Conservation (phyloP, 1,140 invertebrate species). For the Pseudachorutes palmiensis region DNA sequence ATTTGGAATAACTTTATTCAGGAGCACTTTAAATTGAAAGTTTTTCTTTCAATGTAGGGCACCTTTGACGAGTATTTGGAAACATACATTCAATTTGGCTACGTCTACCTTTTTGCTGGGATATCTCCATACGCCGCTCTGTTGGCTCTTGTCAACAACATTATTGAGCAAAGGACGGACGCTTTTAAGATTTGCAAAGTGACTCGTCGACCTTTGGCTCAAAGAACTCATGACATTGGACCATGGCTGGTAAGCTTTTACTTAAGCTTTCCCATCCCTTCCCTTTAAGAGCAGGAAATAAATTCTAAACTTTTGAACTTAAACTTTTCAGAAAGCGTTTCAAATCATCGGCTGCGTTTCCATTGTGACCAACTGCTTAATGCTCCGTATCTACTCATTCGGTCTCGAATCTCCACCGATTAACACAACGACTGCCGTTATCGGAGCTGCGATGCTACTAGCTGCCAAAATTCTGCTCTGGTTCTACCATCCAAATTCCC, state of each 20-base stretch:
- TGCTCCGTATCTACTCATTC: background rate
- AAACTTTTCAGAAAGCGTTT: background rate
- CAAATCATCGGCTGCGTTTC: background rate
- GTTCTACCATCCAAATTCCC: too few species aligned
- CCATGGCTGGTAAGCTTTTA: slow-evolving; percentile 76
- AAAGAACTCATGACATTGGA: slow-evolving; percentile 84
- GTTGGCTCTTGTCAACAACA: slow-evolving; percentile 86
- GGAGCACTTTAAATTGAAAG: background rate
- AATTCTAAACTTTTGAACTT: background rate
- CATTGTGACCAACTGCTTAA: background rate
- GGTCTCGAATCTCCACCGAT: background rate
- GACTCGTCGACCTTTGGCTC: slow-evolving; percentile 83
- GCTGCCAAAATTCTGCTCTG: background rate
- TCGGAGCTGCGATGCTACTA: background rate
- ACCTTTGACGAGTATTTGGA: slow-evolving; percentile 96
- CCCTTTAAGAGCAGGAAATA: too few species aligned
- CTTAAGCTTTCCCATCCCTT: background rate
- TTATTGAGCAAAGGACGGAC: slow-evolving; percentile 86
- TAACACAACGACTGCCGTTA: background rate
- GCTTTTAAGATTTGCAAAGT: slow-evolving; percentile 94
- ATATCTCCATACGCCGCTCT: slow-evolving; percentile 90
- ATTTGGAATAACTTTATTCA: slow-evolving; percentile 8
- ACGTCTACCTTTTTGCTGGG: slow-evolving; percentile 91
- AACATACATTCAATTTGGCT: slow-evolving; percentile 94
- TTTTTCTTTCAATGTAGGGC: slow-evolving; percentile 52